Evolutionary conservation across 2,888 invertebrate genomes (phyloP).

Genomic region (Tipula confusa): DNA sequence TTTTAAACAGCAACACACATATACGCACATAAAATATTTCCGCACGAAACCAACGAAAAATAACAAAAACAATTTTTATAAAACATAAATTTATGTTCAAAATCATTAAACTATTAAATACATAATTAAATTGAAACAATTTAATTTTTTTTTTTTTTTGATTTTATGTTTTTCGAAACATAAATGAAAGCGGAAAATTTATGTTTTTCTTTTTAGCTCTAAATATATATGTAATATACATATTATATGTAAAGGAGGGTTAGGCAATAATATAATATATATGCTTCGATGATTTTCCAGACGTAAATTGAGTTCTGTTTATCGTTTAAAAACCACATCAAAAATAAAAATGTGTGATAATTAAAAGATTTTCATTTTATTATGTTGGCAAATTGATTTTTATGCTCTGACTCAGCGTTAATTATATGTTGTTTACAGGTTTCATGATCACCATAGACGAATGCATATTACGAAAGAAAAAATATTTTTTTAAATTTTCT

Average conservation of each 20-base stretch:
- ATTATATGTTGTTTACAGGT: background rate
- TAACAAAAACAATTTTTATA: background rate
- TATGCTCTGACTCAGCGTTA: background rate
- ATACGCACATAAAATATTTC: background rate
- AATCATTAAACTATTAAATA: slow-evolving; percentile 25
- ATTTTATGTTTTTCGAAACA: background rate
- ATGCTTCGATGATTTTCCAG: background rate
- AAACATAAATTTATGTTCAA: slow-evolving; percentile 25
- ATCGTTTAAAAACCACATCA: background rate
- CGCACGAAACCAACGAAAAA: background rate
- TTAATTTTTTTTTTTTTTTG: background rate
- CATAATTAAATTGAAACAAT: slow-evolving; percentile 25
- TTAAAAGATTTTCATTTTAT: background rate
- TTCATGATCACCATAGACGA: no score
- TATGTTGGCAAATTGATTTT: background rate
- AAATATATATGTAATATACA: background rate
- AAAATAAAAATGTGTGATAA: background rate
- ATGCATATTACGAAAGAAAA: no score
- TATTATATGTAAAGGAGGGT: background rate
- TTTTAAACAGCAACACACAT: background rate
- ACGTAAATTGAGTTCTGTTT: background rate
- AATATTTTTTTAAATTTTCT: no score
- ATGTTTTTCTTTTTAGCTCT: background rate
- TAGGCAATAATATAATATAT: background rate
- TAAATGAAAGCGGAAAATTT: background rate